A percentile compares a stretch with the other conserved stretches of the same genome.
Conservation (phyloP, 2,888 invertebrate genomes). For the Trachelus tabidus region DNA sequence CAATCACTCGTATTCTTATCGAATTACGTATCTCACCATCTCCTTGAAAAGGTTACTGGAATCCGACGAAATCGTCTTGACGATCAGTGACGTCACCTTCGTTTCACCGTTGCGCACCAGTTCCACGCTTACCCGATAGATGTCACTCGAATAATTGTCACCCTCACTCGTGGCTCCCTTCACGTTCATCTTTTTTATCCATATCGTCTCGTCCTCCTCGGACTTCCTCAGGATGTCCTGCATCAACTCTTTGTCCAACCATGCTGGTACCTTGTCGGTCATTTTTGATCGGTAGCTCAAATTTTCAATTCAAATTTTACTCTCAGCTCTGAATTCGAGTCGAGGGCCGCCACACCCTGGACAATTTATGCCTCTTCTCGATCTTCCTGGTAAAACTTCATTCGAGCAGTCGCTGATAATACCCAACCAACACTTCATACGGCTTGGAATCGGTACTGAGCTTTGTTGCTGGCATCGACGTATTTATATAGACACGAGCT, state of each 20-base stretch:
- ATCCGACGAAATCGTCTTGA: conserved; percentile 62
- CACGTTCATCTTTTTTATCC: conserved; percentile 42
- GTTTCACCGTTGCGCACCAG: conserved; percentile 34
- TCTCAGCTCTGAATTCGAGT: too few species aligned
- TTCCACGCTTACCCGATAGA: conserved; percentile 48
- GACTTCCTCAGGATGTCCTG: conserved; percentile 46
- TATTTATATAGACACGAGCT: not conserved
- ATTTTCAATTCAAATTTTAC: too few species aligned
- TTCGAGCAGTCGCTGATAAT: not conserved
- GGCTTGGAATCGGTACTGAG: not conserved
- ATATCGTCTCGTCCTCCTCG: conserved; percentile 45
- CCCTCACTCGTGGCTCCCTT: conserved; percentile 57
- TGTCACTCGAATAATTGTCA: conserved; percentile 61
- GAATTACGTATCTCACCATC: not conserved
- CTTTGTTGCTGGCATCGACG: not conserved
- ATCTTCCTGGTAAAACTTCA: not conserved
- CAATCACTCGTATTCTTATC: not conserved
- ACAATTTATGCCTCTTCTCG: not conserved
- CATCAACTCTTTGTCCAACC: conserved; percentile 49
- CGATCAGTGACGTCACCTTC: conserved; percentile 47
- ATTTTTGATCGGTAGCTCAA: not conserved
- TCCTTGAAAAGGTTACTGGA: conserved; percentile 47
- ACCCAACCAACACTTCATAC: not conserved
- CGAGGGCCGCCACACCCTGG: not conserved
- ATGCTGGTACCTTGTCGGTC: conserved; percentile 30